Conservation (phyloP, 2,888 invertebrate species). For the Apamea anceps region DNA sequence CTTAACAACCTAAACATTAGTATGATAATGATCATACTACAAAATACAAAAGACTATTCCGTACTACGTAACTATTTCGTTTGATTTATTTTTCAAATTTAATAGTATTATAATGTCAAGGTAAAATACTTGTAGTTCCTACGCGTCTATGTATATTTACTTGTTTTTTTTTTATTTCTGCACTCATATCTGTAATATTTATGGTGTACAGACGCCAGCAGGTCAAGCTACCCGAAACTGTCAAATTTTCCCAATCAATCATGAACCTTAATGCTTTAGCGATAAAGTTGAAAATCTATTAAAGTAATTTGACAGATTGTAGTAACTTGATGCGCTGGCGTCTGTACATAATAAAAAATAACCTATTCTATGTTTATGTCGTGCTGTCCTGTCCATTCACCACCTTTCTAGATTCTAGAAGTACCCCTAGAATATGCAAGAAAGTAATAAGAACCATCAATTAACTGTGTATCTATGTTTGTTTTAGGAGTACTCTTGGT, state of each 20-base stretch:
- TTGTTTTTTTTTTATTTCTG: too few relatives aligned
- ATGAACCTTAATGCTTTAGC: too few relatives aligned
- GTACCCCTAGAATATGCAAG: background rate
- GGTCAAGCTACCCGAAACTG: too few relatives aligned
- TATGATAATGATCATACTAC: slow-evolving; percentile 13
- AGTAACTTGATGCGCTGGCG: too few relatives aligned
- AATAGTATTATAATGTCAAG: slow-evolving; percentile 46
- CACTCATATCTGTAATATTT: too few relatives aligned
- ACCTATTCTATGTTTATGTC: slow-evolving; percentile 3
- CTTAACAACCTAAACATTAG: background rate
- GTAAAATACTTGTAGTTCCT: slow-evolving; percentile 40
- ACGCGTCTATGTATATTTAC: slow-evolving; percentile 2
- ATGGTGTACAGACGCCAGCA: too few relatives aligned
- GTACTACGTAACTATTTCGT: background rate
- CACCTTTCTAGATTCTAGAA: background rate
- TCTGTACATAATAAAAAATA: too few relatives aligned
- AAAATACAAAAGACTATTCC: slow-evolving; percentile 6
- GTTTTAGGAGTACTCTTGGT: slow-evolving; percentile 72
- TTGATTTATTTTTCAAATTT: slow-evolving; percentile 17
- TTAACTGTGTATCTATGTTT: slow-evolving; percentile 9
- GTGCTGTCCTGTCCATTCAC: background rate
- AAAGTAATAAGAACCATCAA: background rate
- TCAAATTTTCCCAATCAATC: too few relatives aligned
- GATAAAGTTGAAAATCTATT: too few relatives aligned
- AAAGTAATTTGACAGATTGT: too few relatives aligned